Conservation (phyloP, 2,888 invertebrate species). For the Dicyrtomina minuta region DNA sequence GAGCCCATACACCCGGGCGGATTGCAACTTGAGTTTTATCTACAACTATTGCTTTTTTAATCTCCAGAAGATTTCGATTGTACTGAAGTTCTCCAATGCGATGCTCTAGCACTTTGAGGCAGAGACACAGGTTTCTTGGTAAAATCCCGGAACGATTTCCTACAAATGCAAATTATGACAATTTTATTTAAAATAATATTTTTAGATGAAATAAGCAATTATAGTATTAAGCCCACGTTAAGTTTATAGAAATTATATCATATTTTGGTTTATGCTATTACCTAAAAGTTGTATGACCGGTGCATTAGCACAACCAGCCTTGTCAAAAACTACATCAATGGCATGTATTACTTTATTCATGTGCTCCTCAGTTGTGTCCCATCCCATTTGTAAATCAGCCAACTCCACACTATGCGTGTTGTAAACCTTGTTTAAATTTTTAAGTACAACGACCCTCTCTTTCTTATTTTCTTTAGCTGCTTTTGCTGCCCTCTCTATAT, state of each 20-base stretch:
- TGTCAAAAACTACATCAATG: constrained; percentile 29
- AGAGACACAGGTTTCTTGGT: constrained; percentile 43
- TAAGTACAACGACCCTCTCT: neutral
- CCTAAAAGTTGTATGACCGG: constrained; percentile 32
- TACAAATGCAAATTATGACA: constrained; percentile 8
- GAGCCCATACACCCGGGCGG: constrained; percentile 3
- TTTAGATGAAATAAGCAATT: neutral
- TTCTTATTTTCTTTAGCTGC: neutral
- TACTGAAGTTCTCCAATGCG: constrained; percentile 54
- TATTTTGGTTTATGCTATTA: too few species aligned
- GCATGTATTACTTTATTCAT: constrained; percentile 23
- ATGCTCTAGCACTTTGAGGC: constrained; percentile 46
- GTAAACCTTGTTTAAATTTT: neutral
- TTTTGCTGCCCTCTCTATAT: constrained; percentile 17
- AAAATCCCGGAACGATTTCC: constrained; percentile 46
- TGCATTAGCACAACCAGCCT: constrained; percentile 31
- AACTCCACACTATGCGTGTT: constrained; percentile 3
- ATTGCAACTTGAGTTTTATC: constrained; percentile 13
- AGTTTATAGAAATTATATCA: too few species aligned
- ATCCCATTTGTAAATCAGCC: neutral
- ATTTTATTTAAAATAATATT: neutral
- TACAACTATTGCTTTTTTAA: constrained; percentile 16
- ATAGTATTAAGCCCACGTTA: too few species aligned
- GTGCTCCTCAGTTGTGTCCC: constrained; percentile 14
- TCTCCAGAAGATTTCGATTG: constrained; percentile 65